Conservation (phyloP, 1,140 invertebrate species). For the Hypothenemus hampei region DNA sequence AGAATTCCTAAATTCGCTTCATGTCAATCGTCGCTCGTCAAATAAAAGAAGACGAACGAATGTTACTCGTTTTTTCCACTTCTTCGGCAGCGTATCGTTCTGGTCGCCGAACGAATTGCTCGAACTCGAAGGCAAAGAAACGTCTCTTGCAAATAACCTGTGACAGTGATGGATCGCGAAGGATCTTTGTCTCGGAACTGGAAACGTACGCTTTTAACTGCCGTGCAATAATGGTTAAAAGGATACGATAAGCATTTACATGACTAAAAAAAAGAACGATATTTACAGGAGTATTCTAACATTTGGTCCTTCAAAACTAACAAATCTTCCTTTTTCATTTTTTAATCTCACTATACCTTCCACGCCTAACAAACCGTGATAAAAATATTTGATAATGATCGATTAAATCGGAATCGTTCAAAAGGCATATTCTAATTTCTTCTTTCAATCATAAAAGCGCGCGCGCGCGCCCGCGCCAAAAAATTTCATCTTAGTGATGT, state of each 20-base stretch:
- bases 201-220: not conserved
- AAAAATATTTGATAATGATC: too few relatives aligned
- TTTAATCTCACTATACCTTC: not conserved
- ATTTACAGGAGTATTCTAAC: not conserved
- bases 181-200: not conserved
- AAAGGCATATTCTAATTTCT: too few relatives aligned
- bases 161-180: conserved; percentile 9
- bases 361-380: not conserved
- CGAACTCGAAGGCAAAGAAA: conserved; percentile 3
- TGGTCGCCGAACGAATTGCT: conserved; percentile 8
- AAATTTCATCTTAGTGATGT: too few relatives aligned
- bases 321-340: not conserved
- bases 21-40: too few relatives aligned
- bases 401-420: too few relatives aligned
- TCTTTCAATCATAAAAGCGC: too few relatives aligned
- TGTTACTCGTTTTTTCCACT: too few relatives aligned
- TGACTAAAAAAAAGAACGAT: not conserved
- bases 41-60: too few relatives aligned
- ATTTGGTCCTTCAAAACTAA: not conserved
- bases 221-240: not conserved
- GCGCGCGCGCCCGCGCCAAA: too few relatives aligned
- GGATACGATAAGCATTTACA: not conserved
- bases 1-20: too few relatives aligned
- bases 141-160: conserved; percentile 6
- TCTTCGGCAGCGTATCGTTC: conserved; percentile 2